Conservation (phyloP, 2,797 vertebrate genomes). For the Pyrocephalus nanus region DNA sequence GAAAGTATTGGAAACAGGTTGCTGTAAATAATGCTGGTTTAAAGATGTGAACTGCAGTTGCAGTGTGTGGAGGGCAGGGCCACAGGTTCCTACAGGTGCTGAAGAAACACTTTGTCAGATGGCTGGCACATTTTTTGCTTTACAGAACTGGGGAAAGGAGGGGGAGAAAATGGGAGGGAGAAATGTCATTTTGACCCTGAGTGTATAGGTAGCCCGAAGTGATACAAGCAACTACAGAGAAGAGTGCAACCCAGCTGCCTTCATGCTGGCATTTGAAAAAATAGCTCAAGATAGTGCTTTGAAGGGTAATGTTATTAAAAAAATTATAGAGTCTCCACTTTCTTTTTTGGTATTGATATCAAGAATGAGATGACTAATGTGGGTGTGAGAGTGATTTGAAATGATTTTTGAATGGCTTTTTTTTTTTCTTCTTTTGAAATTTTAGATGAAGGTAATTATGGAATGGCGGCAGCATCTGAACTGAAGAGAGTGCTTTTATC, state of each 20-base stretch:
- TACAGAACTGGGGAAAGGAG: neutral
- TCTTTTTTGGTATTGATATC: neutral
- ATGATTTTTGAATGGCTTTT: neutral
- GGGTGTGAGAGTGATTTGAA: neutral
- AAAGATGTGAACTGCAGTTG: neutral
- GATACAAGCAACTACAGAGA: neutral
- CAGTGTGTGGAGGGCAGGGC: neutral
- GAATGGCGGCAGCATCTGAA: conserved; percentile 10
- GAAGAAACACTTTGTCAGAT: neutral
- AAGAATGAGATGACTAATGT: neutral
- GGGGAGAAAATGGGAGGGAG: neutral
- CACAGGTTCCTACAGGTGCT: neutral
- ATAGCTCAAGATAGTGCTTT: conserved; percentile 21
- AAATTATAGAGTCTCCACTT: neutral
- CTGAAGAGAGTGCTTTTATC: conserved; percentile 38
- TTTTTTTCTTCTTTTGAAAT: conserved; percentile 52
- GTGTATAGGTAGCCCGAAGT: neutral
- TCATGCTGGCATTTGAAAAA: conserved; percentile 12
- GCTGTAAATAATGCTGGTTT: neutral
- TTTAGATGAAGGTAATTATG: conserved; percentile 61
- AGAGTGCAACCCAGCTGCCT: neutral
- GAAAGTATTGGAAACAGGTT: neutral
- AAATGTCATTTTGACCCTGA: neutral
- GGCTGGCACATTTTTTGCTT: neutral
- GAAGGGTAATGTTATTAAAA: neutral